Evolutionary conservation across 2,113 vertebrate genomes (phyloP).

Genomic region (Brienomyrus brachyistius): DNA sequence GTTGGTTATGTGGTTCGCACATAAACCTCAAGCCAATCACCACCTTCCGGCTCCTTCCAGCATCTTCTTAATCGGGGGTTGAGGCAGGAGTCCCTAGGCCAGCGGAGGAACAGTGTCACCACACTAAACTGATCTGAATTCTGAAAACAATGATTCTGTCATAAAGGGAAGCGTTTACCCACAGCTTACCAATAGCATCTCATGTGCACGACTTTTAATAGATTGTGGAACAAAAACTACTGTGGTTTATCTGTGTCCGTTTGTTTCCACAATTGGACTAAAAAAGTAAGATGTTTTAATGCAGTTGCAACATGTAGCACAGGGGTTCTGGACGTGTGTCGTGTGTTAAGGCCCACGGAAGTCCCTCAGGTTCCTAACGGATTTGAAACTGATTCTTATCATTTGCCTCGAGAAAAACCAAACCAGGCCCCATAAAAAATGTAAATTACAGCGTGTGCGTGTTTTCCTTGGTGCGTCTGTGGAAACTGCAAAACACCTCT

Average conservation of each 20-base stretch:
- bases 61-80: neutral
- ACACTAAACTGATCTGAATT: neutral
- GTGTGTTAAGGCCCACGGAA: neutral
- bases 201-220: neutral
- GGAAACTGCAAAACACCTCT: neutral
- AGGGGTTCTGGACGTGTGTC: neutral
- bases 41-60: neutral
- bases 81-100: neutral
- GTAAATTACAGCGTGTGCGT: neutral
- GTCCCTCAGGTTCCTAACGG: neutral
- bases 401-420: neutral
- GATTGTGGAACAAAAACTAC: slow-evolving; percentile 6
- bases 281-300: neutral
- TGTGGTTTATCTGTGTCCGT: neutral
- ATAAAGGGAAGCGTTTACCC: neutral
- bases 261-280: neutral
- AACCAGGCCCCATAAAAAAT: neutral
- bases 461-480: neutral
- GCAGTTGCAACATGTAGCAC: neutral
- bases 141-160: neutral
- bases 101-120: neutral
- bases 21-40: neutral
- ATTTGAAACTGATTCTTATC: neutral
- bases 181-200: neutral
- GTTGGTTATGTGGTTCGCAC: too few relatives aligned